phyloP scores from a whole-genome alignment of 2,797 vertebrate genomes.

The Anguilla pacifica region DNA sequence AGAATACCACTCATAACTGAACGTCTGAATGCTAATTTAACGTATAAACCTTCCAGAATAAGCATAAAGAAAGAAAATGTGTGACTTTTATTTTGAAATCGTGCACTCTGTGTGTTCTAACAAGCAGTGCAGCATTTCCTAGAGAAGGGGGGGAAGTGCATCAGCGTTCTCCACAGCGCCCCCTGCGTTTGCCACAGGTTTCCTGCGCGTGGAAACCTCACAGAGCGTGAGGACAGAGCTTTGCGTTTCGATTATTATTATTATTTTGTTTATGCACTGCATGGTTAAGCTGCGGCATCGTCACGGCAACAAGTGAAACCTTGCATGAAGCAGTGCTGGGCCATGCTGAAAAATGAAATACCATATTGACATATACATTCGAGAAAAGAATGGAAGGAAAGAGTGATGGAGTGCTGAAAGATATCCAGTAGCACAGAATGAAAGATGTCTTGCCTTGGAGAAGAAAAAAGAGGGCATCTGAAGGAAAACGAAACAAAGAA shows the following conservation, averaged over 20 bases:
- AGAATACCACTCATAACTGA: conserved; percentile 22
- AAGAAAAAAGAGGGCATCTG: conserved; percentile 57
- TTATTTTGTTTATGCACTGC: conserved; percentile 18
- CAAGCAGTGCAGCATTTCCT: conserved; percentile 36
- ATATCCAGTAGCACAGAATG: conserved; percentile 51
- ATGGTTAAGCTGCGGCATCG: conserved; percentile 17
- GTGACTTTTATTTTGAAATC: conserved; percentile 40
- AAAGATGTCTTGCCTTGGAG: conserved; percentile 56
- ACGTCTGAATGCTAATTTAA: not conserved
- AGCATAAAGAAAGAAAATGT: not conserved
- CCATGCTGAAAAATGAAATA: conserved; percentile 37
- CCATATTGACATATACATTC: conserved; percentile 27
- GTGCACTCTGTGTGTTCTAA: conserved; percentile 40
- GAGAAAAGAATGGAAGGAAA: conserved; percentile 6
- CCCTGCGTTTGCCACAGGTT: conserved; percentile 21
- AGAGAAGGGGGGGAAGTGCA: not conserved
- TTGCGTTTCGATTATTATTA: conserved; percentile 19
- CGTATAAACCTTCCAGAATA: not conserved
- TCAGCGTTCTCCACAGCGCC: not conserved
- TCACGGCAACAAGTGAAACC: conserved; percentile 1
- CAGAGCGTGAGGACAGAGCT: conserved; percentile 5
- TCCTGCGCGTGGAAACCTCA: conserved; percentile 24
- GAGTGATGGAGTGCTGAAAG: not conserved
- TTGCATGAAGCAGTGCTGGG: conserved; percentile 39
- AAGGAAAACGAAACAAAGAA: conserved; percentile 37